These are phyloP conservation scores for Tiliacea aurago DNA, from an alignment of 2,888 invertebrate genomes.

Conservation along the genomic window DNA sequence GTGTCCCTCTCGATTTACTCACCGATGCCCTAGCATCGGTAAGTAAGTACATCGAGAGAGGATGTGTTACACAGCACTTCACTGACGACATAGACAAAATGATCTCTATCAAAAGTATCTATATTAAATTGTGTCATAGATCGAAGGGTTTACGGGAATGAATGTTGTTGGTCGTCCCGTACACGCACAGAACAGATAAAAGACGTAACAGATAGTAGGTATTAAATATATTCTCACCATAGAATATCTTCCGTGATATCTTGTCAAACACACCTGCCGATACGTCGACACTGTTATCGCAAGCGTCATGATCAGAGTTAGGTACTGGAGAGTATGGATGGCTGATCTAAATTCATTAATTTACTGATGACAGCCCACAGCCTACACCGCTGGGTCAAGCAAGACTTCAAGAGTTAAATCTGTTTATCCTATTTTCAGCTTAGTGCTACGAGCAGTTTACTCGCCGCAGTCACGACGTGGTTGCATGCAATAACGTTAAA, in stretches of 20 bases:
- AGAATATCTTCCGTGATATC: background rate
- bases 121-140: background rate
- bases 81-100: background rate
- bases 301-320: background rate
- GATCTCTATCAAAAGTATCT: background rate
- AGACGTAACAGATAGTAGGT: too few species aligned
- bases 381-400: background rate
- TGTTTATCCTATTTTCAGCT: background rate
- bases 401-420: too few species aligned
- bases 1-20: background rate
- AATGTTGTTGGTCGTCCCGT: background rate
- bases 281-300: background rate
- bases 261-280: background rate
- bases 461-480: background rate
- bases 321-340: background rate
- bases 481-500: background rate
- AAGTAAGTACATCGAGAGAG: background rate
- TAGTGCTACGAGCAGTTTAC: background rate
- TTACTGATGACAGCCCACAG: background rate
- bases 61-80: background rate
- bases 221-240: background rate
- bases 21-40: background rate
- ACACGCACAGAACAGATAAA: too few species aligned
- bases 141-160: background rate
- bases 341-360: background rate